phyloP scores from a whole-genome alignment of 92 coral and sea anemone species.

The Palythoa grandiflora region DNA sequence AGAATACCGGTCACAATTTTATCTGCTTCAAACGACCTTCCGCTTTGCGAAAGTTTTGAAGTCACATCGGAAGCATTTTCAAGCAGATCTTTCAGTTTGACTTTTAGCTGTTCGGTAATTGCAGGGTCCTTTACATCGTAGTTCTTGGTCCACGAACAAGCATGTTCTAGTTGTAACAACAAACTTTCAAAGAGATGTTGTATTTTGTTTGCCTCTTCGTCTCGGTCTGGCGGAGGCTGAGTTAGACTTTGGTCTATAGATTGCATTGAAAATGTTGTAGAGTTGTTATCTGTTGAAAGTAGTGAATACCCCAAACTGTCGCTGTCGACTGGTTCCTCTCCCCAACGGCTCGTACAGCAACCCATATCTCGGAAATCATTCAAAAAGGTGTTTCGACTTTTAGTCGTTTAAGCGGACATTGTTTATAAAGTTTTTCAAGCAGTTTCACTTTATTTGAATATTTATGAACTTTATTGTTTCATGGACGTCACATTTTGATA shows the following conservation, averaged over 20 bases:
- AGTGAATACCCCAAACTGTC: background rate
- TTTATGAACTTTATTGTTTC: no score
- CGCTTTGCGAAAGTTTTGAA: conserved; percentile 60
- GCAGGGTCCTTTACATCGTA: conserved; percentile 30
- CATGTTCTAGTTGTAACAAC: conserved; percentile 31
- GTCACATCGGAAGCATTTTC: conserved; percentile 78
- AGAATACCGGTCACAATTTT: conserved; percentile 67
- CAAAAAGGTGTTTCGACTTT: background rate
- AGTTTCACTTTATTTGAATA: background rate
- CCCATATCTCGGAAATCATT: conserved; percentile 6
- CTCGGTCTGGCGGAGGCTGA: conserved; percentile 13
- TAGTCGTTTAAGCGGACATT: background rate
- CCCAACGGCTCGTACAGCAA: conserved; percentile 10
- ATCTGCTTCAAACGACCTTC: conserved; percentile 70
- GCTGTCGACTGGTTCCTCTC: background rate
- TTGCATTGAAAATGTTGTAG: conserved; percentile 3
- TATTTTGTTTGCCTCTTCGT: background rate
- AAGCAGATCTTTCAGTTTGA: conserved; percentile 63
- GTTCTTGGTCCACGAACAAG: conserved; percentile 27
- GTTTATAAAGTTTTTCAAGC: no score
- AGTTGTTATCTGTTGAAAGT: conserved; percentile 3
- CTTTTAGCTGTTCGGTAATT: conserved; percentile 52
- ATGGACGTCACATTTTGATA: background rate
- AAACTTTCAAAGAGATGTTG: conserved; percentile 32
- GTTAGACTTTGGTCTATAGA: background rate